Conservation (phyloP, 2,797 vertebrate genomes). For the Notoglanidium macrostoma region DNA sequence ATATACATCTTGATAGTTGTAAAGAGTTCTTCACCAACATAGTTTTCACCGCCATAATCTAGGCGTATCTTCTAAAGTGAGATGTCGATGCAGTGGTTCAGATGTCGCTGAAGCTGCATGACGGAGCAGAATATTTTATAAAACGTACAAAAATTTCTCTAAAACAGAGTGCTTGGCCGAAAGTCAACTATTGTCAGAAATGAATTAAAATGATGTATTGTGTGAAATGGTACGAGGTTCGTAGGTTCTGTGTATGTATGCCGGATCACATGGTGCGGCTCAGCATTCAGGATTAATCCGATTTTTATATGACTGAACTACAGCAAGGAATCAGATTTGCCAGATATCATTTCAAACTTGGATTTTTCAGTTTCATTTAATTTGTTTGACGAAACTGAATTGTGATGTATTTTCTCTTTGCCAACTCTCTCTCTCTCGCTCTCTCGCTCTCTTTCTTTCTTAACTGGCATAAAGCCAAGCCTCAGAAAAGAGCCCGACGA, state of each 20-base stretch:
- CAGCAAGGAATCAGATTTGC: not conserved
- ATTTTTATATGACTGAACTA: not conserved
- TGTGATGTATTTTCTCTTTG: not conserved
- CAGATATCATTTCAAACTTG: not conserved
- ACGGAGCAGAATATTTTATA: not conserved
- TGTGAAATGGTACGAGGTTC: not conserved
- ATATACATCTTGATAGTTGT: not conserved
- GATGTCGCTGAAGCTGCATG: not conserved
- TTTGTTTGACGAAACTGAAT: not conserved
- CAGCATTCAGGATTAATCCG: too few relatives aligned
- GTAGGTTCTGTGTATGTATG: not conserved
- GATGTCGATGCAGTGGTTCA: not conserved
- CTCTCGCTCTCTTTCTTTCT: not conserved
- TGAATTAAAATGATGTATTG: not conserved
- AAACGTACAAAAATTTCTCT: not conserved
- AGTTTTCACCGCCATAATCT: not conserved
- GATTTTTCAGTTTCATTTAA: not conserved
- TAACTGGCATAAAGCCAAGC: not conserved
- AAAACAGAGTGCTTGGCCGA: not conserved
- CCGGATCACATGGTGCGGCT: not conserved
- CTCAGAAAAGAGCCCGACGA: not conserved
- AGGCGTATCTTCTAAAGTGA: not conserved
- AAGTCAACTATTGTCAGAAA: not conserved
- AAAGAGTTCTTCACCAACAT: not conserved
- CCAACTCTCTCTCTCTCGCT: not conserved